Evolutionary conservation across 1,140 invertebrate genomes (phyloP), one percentile per base, ranked within the genome.

Genomic region (Tetramorium simillimum): DNA sequence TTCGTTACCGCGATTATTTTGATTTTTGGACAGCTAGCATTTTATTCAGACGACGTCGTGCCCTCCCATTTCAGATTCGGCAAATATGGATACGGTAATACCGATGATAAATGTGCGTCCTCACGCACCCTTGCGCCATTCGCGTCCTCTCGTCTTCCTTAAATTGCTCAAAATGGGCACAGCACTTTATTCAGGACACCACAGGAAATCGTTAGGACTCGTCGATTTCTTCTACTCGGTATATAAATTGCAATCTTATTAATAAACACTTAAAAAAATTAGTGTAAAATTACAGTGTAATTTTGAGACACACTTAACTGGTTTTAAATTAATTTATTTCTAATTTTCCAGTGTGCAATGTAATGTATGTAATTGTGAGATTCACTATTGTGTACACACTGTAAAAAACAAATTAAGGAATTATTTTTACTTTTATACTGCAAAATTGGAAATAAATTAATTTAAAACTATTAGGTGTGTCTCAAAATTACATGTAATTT

Each of bases 81-180:
- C 60, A 21, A 37, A 21, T 21, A 21, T 9, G 10, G 63, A 21
- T 46, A 21, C 9, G 1, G 28, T 37, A 67, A 67, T 80, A 24
- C 60, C 46, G 28, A 14, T 51, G 77, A 80, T 80, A 51, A 80
- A 80, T 80, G 14, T 12, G 16, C 43, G n/a, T 21, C 33, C 16
- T 67, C 40, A 69, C 12, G 46, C 77, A 33, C 14, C n/a, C 37
- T 43, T 24, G 72, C 21, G 37, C 37, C n/a, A 75, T 58, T 58
- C 37, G 18, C 43, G 9, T 75, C 12, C 18, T 5, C 24, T 65
- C 10, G 12, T 49, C 43, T 80, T 14, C 9, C 21, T 67, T 69
- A 56, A 81, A 70, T 81, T 56, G 21, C 24, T 49, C 21, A 16
- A 24, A 40, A 70, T 24, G 53, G 5, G 24, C 6, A 28, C 62